These are phyloP conservation scores for Pinctada fucata DNA, from an alignment of 2,888 invertebrate genomes.

Conservation along the genomic window DNA sequence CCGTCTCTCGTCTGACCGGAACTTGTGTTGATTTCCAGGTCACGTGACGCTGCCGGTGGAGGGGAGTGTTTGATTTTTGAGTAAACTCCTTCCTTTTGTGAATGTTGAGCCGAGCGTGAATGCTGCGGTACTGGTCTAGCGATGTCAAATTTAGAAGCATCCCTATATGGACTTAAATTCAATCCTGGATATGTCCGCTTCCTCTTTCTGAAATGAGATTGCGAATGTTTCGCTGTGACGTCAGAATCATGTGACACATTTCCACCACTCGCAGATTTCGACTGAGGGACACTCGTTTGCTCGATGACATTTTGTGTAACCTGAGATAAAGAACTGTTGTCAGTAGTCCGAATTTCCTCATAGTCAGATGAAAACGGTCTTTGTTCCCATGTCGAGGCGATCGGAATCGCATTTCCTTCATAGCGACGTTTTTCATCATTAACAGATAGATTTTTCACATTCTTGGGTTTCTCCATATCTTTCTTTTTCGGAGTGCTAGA, in stretches of 20 bases:
- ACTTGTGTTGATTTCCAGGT: too few species aligned
- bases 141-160: background rate
- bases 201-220: background rate
- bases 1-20: too few species aligned
- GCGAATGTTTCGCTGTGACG: background rate
- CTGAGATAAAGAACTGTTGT: background rate
- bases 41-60: too few species aligned
- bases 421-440: background rate
- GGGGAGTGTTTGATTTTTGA: background rate
- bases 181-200: background rate
- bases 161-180: background rate
- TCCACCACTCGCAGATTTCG: background rate
- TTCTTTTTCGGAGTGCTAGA: conserved; percentile 10
- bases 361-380: conserved; percentile 10
- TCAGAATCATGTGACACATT: background rate
- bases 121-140: background rate
- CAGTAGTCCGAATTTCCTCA: background rate
- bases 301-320: background rate
- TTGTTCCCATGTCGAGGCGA: conserved; percentile 6
- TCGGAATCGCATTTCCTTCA: background rate
- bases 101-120: background rate
- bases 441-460: background rate
- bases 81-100: background rate
- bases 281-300: background rate
- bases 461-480: background rate